These are phyloP conservation scores for Vidua chalybeata DNA, from an alignment of 2,113 vertebrate genomes.

Conservation along the genomic window DNA sequence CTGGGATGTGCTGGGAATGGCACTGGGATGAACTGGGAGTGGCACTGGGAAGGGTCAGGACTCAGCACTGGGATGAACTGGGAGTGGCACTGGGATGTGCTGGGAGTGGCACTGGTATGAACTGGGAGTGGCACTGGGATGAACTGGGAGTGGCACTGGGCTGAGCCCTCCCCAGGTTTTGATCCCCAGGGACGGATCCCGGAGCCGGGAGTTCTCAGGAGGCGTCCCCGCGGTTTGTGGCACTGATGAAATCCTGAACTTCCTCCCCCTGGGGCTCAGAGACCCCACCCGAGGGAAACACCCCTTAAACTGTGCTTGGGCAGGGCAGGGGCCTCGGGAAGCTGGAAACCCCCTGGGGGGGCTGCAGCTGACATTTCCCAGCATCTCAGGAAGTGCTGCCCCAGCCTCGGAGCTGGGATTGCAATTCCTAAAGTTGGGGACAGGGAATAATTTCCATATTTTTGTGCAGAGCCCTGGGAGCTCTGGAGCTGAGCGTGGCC, in stretches of 20 bases:
- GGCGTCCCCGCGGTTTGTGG: background rate
- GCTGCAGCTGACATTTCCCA: accelerated
- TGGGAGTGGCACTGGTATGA: background rate
- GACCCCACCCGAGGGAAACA: background rate
- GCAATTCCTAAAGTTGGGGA: background rate
- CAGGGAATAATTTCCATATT: accelerated
- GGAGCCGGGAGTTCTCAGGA: background rate
- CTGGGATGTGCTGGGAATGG: background rate
- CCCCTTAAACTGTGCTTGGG: accelerated
- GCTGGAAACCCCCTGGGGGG: accelerated
- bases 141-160: background rate
- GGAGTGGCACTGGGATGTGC: background rate
- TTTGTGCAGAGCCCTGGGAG: background rate
- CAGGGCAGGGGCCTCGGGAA: too few relatives aligned
- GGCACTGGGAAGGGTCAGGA: background rate
- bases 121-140: background rate
- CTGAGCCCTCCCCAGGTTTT: background rate
- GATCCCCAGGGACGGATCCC: background rate
- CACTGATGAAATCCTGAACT: accelerated
- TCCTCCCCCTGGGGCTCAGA: background rate
- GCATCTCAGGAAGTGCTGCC: background rate
- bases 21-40: background rate
- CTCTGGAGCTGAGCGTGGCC: background rate
- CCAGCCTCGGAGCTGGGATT: background rate
- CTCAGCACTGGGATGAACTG: background rate